Conservation (phyloP, 2,797 vertebrate genomes). For the Melanotaenia nigrans region DNA sequence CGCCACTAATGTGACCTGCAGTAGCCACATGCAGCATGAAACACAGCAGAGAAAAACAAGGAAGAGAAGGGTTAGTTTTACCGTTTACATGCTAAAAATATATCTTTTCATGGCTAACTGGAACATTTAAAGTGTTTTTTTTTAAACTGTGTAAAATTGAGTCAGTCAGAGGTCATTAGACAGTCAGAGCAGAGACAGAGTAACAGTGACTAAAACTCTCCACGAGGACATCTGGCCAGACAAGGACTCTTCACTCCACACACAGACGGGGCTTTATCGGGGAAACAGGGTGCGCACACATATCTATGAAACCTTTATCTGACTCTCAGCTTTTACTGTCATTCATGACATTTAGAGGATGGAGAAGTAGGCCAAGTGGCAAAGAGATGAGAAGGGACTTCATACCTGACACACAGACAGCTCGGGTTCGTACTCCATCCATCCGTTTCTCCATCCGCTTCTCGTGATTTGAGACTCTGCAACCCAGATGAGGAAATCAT, state of each 20-base stretch:
- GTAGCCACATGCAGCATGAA: constrained; percentile 64
- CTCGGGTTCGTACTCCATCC: constrained; percentile 88
- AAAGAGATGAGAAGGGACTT: constrained; percentile 17
- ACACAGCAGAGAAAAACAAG: constrained; percentile 39
- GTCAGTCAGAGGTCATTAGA: constrained; percentile 58
- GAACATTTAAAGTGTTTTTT: constrained; percentile 12
- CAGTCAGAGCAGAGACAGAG: constrained; percentile 47
- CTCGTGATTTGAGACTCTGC: constrained; percentile 95
- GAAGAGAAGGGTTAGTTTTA: constrained; percentile 56
- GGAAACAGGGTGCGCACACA: constrained; percentile 43
- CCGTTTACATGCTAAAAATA: constrained; percentile 22
- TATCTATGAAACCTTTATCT: constrained; percentile 62
- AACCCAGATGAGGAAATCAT: constrained; percentile 61
- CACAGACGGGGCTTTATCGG: constrained; percentile 74
- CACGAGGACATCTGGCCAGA: constrained; percentile 74
- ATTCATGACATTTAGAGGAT: constrained; percentile 59
- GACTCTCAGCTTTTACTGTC: constrained; percentile 49
- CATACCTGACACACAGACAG: constrained; percentile 95
- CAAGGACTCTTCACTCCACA: constrained; percentile 73
- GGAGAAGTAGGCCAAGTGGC: constrained; percentile 36
- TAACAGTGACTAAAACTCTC: constrained; percentile 74
- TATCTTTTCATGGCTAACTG: background rate
- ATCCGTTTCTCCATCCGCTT: constrained; percentile 86
- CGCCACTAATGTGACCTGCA: constrained; percentile 81
- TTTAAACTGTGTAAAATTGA: constrained; percentile 20